Evolutionary conservation across 2,797 vertebrate species (phyloP), one percentile per base, ranked within the genome.

Genomic region (Muraenolepis orangiensis): DNA sequence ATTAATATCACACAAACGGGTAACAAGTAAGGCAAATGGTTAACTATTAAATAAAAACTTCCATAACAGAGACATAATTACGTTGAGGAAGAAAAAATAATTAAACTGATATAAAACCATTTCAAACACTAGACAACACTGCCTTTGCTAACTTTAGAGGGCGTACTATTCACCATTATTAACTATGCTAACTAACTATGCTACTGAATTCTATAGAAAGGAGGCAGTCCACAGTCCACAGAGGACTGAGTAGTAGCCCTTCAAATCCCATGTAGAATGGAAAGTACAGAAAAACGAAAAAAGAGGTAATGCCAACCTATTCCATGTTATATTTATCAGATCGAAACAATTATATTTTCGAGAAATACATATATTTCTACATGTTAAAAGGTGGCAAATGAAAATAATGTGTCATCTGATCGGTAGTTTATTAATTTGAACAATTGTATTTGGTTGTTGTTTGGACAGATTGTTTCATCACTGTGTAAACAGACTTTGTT

Each of bases 401-500:
- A 57, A 57, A 57, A 57, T 8, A 23, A 8, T 23, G 20, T 57
- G 23, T 57, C 18, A 18, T 46, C 42, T 1, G 6, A 57, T n/a
- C 8, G n/a, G n/a, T 57, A 57, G n/a, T 57, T 57, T 57, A 57
- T 57, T 57, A 20, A 57, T 57, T 57, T 57, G 7, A 13, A 57
- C 20, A 57, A n/a, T 8, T 57, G 20, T 57, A 57, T 23, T 34
- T 46, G 42, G 42, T 57, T 57, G 20, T 57, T 23, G 20, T 57
- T 57, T 57, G 46, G 18, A 23, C 46, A 46, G 46, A 57, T 57
- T n/a, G 13, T 84, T 82, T 66, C 20, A 36, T 76, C 69, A 40
- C 74, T 88, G 85, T 91, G 83, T 80, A 88, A 89, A 86, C 1
- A 14, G 70, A 75, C 70, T 80, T 78, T 70, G 46, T n/a, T 57